phyloP scores from a whole-genome alignment of 1,140 invertebrate genomes.

The Drosophila micromelanica region DNA sequence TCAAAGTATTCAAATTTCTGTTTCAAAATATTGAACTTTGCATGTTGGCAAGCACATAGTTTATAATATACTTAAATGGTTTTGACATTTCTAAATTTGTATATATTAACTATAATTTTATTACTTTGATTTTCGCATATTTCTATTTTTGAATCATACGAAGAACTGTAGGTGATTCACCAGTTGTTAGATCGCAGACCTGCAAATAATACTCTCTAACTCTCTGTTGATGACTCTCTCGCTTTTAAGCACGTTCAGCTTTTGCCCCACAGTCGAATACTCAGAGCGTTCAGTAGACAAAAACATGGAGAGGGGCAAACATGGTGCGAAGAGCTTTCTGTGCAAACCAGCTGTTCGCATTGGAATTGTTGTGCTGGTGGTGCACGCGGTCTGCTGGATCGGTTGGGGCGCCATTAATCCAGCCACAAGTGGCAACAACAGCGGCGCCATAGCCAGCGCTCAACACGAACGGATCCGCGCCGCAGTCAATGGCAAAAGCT shows the following conservation, averaged over 20 bases:
- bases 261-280: background rate
- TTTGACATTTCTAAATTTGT: no score
- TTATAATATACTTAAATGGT: no score
- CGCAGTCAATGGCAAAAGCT: conserved; percentile 38
- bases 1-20: no score
- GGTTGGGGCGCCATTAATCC: conserved; percentile 58
- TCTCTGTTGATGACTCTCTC: background rate
- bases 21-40: no score
- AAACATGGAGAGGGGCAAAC: conserved; percentile 47
- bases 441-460: conserved; percentile 13
- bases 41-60: no score
- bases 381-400: conserved; percentile 60
- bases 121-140: no score
- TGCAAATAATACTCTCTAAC: background rate
- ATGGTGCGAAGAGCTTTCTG: conserved; percentile 26
- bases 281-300: conserved; percentile 26
- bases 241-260: background rate
- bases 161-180: background rate
- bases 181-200: conserved; percentile 1
- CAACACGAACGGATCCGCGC: conserved; percentile 53
- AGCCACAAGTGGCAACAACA: conserved; percentile 26
- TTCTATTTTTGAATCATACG: background rate
- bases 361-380: conserved; percentile 59
- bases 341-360: conserved; percentile 58
- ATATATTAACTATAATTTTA: no score